These are phyloP conservation scores for Nineta flava DNA, from an alignment of 2,888 invertebrate genomes.

Conservation along the genomic window DNA sequence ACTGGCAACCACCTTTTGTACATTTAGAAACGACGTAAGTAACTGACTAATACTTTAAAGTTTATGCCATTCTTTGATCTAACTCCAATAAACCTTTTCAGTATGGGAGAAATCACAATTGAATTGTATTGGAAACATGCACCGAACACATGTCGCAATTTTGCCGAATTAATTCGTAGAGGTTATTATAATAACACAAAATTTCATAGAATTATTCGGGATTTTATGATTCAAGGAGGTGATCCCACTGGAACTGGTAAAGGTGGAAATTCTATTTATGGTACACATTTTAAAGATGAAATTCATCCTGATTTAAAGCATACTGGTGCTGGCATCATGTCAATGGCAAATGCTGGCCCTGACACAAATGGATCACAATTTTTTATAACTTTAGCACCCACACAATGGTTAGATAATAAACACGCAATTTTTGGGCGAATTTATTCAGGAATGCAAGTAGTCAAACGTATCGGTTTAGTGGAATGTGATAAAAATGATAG, in stretches of 20 bases:
- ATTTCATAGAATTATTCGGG: conserved; percentile 89
- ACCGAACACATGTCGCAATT: conserved; percentile 93
- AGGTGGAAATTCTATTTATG: conserved; percentile 94
- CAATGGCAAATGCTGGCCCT: conserved; percentile 98
- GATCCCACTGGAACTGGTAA: conserved; percentile 96
- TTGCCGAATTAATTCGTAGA: conserved; percentile 81
- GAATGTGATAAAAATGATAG: conserved; percentile 87
- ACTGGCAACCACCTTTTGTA: conserved; percentile 78
- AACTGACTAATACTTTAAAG: conserved; percentile 6
- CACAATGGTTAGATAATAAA: conserved; percentile 96
- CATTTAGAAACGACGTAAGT: conserved; percentile 71
- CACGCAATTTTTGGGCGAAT: conserved; percentile 93
- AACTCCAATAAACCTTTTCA: conserved; percentile 24
- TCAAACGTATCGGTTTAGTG: conserved; percentile 82
- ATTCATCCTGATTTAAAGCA: conserved; percentile 88
- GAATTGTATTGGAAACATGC: conserved; percentile 99
- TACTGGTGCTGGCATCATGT: conserved; percentile 76
- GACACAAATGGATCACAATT: conserved; percentile 97
- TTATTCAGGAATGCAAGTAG: conserved; percentile 73
- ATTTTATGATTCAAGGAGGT: conserved; percentile 90
- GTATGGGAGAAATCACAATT: conserved; percentile 83
- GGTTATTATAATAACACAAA: conserved; percentile 94
- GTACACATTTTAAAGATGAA: conserved; percentile 89
- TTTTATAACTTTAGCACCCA: conserved; percentile 91
- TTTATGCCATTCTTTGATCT: background rate